phyloP scores from a whole-genome alignment of 1,140 invertebrate genomes.

The Galleria mellonella region DNA sequence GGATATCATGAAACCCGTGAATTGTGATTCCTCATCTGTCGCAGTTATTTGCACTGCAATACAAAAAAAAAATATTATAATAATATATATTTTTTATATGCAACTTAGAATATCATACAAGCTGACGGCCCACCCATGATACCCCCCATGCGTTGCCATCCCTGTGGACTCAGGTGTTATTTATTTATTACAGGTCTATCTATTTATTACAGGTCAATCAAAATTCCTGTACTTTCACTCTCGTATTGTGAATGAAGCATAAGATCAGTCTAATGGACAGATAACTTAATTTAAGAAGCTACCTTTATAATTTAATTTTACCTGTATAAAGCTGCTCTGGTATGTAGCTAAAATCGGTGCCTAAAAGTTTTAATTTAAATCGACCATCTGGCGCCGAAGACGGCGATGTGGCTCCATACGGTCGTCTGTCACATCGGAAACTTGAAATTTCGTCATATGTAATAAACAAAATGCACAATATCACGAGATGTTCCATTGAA shows the following conservation, averaged over 20 bases:
- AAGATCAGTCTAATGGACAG: too few relatives aligned
- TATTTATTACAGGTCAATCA: background rate
- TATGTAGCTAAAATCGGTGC: constrained; percentile 38
- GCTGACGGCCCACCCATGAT: too few relatives aligned
- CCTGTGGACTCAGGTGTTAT: too few relatives aligned
- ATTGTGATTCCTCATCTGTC: constrained; percentile 41
- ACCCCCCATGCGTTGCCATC: too few relatives aligned
- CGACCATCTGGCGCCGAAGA: constrained; percentile 45
- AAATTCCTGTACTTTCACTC: background rate
- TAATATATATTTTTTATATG: background rate
- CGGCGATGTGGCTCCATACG: constrained; percentile 44
- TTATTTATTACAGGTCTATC: background rate
- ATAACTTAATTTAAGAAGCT: too few relatives aligned
- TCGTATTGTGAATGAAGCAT: too few relatives aligned
- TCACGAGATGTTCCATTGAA: too few relatives aligned
- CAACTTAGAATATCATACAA: too few relatives aligned
- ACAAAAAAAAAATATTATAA: background rate
- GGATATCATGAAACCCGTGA: constrained; percentile 56
- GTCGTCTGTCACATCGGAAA: constrained; percentile 53
- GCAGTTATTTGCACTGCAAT: constrained; percentile 40
- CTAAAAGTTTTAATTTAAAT: constrained; percentile 35
- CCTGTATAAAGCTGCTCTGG: constrained; percentile 53
- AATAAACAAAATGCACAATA: background rate
- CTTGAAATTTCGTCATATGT: constrained; percentile 3
- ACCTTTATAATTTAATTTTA: too few relatives aligned